phyloP scores from a whole-genome alignment of 2,113 vertebrate species.

The Herpailurus yagouaroundi region DNA sequence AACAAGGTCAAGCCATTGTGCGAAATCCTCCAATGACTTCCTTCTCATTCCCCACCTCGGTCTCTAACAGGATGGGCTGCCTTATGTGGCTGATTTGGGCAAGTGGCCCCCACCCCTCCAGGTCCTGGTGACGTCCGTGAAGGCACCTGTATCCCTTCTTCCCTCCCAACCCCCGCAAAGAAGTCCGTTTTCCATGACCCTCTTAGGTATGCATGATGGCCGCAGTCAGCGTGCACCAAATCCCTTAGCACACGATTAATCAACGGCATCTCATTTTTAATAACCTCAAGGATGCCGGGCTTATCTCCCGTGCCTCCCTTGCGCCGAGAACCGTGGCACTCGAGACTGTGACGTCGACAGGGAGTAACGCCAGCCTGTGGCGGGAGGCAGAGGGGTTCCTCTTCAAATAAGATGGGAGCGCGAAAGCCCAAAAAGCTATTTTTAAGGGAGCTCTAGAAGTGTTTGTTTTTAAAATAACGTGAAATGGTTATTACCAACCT shows the following conservation, averaged over 20 bases:
- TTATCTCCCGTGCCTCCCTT: not conserved
- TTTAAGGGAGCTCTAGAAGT: conserved; percentile 37
- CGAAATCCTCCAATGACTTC: not conserved
- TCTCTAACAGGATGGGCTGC: not conserved
- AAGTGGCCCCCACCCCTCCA: not conserved
- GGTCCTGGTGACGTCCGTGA: not conserved
- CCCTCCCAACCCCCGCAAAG: accelerated
- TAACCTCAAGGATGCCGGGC: not conserved
- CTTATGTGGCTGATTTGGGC: not conserved
- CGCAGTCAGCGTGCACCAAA: accelerated
- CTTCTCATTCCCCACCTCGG: not conserved
- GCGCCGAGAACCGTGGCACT: accelerated
- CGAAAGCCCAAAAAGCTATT: not conserved
- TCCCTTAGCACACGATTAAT: not conserved
- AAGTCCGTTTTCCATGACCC: not conserved
- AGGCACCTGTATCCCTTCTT: not conserved
- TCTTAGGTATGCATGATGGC: not conserved
- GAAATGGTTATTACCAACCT: conserved; percentile 61
- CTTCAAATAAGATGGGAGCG: not conserved
- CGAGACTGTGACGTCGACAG: accelerated
- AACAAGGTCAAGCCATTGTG: no score
- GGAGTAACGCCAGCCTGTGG: not conserved
- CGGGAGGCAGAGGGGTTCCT: not conserved
- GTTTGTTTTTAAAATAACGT: conserved; percentile 61
- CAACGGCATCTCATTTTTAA: not conserved